These are phyloP conservation scores for Tetropium fuscum DNA, from an alignment of 2,888 invertebrate genomes.

Conservation along the genomic window DNA sequence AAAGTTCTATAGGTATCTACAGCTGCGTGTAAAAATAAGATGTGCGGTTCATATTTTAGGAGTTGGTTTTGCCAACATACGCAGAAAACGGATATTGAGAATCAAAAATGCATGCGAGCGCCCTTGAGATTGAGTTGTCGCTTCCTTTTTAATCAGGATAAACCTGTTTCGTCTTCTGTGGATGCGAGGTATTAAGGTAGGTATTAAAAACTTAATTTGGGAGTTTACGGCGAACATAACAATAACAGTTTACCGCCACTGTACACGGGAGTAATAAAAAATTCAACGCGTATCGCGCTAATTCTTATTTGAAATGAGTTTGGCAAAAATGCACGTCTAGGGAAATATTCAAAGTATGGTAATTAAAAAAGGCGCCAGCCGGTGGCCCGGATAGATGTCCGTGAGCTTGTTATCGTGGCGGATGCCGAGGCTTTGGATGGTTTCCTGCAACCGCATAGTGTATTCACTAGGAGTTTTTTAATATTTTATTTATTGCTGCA, in stretches of 20 bases:
- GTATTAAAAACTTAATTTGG: slow-evolving; percentile 45
- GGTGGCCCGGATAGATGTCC: slow-evolving; percentile 10
- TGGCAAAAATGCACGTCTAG: slow-evolving; percentile 60
- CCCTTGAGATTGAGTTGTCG: too few relatives aligned
- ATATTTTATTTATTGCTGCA: slow-evolving; percentile 55
- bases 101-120: too few relatives aligned
- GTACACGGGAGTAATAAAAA: slow-evolving; percentile 51
- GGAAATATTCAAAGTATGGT: slow-evolving; percentile 57
- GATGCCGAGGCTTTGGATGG: slow-evolving; percentile 12
- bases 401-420: neutral
- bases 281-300: slow-evolving; percentile 55
- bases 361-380: slow-evolving; percentile 57
- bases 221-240: slow-evolving; percentile 43
- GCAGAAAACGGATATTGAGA: too few relatives aligned
- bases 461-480: slow-evolving; percentile 43
- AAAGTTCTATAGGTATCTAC: too few relatives aligned
- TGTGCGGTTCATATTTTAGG: too few relatives aligned
- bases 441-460: slow-evolving; percentile 19
- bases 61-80: too few relatives aligned
- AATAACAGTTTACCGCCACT: slow-evolving; percentile 48
- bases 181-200: too few relatives aligned
- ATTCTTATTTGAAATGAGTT: slow-evolving; percentile 62
- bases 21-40: too few relatives aligned
- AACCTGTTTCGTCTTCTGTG: slow-evolving; percentile 28
- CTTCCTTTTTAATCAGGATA: slow-evolving; percentile 14